A percentile compares a stretch with the other conserved stretches of the same genome.
phyloP scores from a whole-genome alignment of 2,797 vertebrate species.

The Typhlichthys subterraneus region DNA sequence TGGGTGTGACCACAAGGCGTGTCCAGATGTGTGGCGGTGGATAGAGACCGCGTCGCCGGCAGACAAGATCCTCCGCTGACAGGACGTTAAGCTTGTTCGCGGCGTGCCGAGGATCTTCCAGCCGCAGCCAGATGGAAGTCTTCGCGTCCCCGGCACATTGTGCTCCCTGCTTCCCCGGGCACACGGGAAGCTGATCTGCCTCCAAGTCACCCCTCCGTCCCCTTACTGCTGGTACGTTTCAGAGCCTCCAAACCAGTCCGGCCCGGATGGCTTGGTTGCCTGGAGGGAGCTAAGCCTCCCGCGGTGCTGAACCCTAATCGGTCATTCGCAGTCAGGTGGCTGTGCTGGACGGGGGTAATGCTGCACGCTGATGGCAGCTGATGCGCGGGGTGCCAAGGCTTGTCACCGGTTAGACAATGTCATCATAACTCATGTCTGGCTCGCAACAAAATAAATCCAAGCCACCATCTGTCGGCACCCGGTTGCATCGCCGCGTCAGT shows the following conservation, averaged over 20 bases:
- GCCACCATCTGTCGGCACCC: slow-evolving; percentile 49
- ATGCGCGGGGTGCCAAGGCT: slow-evolving; percentile 29
- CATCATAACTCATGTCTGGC: slow-evolving; percentile 47
- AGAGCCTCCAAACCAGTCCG: slow-evolving; percentile 5
- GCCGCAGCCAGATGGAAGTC: slow-evolving; percentile 14
- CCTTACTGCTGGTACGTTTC: too few relatives aligned
- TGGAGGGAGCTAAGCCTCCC: background rate
- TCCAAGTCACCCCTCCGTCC: slow-evolving; percentile 9
- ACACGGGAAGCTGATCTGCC: slow-evolving; percentile 12
- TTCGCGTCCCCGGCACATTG: background rate
- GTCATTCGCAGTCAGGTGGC: slow-evolving; percentile 19
- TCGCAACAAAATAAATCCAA: slow-evolving; percentile 28
- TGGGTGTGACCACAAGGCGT: slow-evolving; percentile 19
- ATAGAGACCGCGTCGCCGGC: slow-evolving; percentile 21
- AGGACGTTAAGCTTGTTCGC: slow-evolving; percentile 30
- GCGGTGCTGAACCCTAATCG: slow-evolving; percentile 13
- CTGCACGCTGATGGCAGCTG: slow-evolving; percentile 27
- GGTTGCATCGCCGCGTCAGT: background rate
- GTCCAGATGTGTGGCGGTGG: slow-evolving; percentile 42
- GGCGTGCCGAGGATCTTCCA: slow-evolving; percentile 13
- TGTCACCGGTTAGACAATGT: slow-evolving; percentile 33
- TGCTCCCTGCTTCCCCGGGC: too few relatives aligned
- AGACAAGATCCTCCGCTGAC: slow-evolving; percentile 17
- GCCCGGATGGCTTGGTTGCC: slow-evolving; percentile 5
- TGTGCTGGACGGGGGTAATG: slow-evolving; percentile 17